Percentiles rank a stretch among this genome's conserved stretches.
phyloP scores from a whole-genome alignment of 2,888 invertebrate genomes.

The Mythimna albipuncta region DNA sequence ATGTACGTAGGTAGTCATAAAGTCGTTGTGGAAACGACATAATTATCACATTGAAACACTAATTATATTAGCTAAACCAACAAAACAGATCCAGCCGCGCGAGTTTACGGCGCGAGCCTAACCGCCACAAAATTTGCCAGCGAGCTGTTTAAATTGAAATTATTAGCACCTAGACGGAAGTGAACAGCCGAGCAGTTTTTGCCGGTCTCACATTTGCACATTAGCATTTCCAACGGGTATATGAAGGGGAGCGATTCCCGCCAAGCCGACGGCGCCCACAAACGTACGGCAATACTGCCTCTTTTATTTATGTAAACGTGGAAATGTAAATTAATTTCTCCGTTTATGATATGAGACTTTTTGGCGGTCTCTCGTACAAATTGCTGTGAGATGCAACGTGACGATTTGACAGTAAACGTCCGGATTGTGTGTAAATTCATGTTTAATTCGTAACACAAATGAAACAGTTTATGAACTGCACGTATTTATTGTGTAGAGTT shows the following conservation, averaged over 20 bases:
- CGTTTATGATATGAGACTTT: slow-evolving; percentile 82
- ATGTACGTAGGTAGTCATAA: not conserved
- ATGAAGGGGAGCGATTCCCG: slow-evolving; percentile 53
- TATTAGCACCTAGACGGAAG: slow-evolving; percentile 77
- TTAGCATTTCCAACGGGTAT: slow-evolving; percentile 77
- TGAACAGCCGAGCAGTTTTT: slow-evolving; percentile 78
- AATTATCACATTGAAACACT: slow-evolving; percentile 45
- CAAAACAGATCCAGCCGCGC: slow-evolving; percentile 62
- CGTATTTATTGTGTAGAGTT: slow-evolving; percentile 35
- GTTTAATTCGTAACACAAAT: slow-evolving; percentile 49
- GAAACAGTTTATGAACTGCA: slow-evolving; percentile 34
- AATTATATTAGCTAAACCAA: slow-evolving; percentile 65
- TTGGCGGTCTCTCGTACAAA: slow-evolving; percentile 73
- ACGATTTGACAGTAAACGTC: slow-evolving; percentile 50
- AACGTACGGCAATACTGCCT: slow-evolving; percentile 77
- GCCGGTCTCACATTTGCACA: slow-evolving; percentile 77
- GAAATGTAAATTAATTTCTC: slow-evolving; percentile 86
- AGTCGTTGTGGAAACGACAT: not conserved
- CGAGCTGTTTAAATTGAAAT: slow-evolving; percentile 74
- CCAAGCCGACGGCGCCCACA: slow-evolving; percentile 66
- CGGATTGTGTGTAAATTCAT: slow-evolving; percentile 16
- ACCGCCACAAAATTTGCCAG: slow-evolving; percentile 59
- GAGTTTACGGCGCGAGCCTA: slow-evolving; percentile 60
- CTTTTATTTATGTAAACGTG: slow-evolving; percentile 83
- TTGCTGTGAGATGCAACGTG: slow-evolving; percentile 68